Conservation (phyloP, 2,113 vertebrate genomes). For the Spizaetus ornatus region DNA sequence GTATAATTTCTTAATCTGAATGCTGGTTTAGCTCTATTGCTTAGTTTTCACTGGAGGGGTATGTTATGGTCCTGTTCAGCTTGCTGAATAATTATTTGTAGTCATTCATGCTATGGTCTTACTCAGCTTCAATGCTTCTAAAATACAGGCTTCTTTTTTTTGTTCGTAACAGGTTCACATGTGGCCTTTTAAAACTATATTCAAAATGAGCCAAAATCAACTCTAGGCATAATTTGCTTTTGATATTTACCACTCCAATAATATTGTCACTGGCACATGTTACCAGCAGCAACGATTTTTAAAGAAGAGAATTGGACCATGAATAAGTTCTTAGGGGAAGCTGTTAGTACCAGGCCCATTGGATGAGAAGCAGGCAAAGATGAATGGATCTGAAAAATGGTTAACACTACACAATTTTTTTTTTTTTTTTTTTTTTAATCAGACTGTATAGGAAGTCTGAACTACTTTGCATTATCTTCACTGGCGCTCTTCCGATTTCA, state of each 20-base stretch:
- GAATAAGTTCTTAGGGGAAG: background rate
- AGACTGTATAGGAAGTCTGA: background rate
- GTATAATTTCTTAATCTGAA: background rate
- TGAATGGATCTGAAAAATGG: background rate
- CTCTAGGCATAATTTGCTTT: background rate
- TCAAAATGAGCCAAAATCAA: background rate
- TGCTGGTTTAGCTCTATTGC: background rate
- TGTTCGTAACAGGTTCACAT: background rate
- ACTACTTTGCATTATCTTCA: background rate
- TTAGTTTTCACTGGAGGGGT: background rate
- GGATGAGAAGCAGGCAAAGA: background rate
- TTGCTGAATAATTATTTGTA: background rate
- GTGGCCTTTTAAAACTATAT: background rate
- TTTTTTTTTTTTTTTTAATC: background rate
- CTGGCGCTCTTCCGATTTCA: background rate
- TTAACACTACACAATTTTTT: background rate
- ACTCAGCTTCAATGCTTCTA: background rate
- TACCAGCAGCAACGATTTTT: background rate
- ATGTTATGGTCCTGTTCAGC: background rate
- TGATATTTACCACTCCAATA: background rate
- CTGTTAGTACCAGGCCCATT: background rate
- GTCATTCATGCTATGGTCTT: background rate
- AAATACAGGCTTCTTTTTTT: background rate
- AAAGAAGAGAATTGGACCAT: background rate
- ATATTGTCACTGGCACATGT: background rate